Conservation (phyloP, 1,140 invertebrate species). For the Cyrtorhinus lividipennis region DNA sequence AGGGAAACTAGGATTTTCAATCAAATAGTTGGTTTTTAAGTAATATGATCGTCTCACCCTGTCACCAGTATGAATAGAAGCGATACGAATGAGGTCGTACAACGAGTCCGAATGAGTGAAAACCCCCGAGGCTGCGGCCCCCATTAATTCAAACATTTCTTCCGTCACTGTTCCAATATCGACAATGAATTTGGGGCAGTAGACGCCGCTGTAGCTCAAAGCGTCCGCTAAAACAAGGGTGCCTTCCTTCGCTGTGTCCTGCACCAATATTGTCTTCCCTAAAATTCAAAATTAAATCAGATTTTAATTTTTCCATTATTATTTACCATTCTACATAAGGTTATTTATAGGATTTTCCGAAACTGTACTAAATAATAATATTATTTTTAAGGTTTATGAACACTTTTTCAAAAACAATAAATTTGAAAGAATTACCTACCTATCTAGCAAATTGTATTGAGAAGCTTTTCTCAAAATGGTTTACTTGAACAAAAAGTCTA, state of each 20-base stretch:
- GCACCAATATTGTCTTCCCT: constrained; percentile 43
- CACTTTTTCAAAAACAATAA: too few relatives aligned
- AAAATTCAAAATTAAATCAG: background rate
- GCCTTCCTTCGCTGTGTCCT: constrained; percentile 54
- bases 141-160: constrained; percentile 39
- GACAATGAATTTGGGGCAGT: constrained; percentile 40
- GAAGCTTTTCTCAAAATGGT: too few relatives aligned
- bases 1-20: too few relatives aligned
- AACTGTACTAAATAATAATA: too few relatives aligned
- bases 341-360: background rate
- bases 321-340: background rate
- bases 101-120: constrained; percentile 38
- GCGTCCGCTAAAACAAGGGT: constrained; percentile 47
- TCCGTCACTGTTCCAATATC: constrained; percentile 48
- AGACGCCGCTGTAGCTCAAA: constrained; percentile 42
- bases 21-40: too few relatives aligned
- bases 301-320: background rate
- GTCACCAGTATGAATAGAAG: constrained; percentile 42
- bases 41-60: too few relatives aligned
- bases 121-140: constrained; percentile 37
- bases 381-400: too few relatives aligned
- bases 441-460: too few relatives aligned
- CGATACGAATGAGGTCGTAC: constrained; percentile 36
- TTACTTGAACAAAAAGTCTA: too few relatives aligned
- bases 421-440: too few relatives aligned